These are phyloP conservation scores for Caradrina kadenii DNA, from an alignment of 2,888 invertebrate species.

Conservation along the genomic window DNA sequence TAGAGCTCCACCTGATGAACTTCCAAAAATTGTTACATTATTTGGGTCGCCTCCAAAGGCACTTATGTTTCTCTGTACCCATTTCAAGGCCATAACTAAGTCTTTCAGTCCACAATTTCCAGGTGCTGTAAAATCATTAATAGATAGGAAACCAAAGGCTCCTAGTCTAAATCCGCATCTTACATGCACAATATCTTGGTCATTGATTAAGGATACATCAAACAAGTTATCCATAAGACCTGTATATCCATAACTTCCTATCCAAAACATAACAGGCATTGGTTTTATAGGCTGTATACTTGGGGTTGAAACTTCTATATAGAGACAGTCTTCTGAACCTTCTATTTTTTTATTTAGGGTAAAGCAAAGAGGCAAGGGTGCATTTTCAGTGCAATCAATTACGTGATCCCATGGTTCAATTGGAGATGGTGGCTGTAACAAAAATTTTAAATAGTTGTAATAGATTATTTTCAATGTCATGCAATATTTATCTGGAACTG, in stretches of 20 bases:
- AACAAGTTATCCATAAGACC: conserved; percentile 74
- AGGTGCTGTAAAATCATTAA: conserved; percentile 83
- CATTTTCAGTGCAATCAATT: conserved; percentile 78
- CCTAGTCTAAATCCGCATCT: conserved; percentile 86
- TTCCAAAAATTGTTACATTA: conserved; percentile 88
- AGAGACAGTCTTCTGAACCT: conserved; percentile 87
- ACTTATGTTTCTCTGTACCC: conserved; percentile 84
- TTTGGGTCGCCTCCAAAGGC: conserved; percentile 85
- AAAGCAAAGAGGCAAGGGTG: conserved; percentile 65
- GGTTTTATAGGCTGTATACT: conserved; percentile 75
- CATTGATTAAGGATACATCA: conserved; percentile 79
- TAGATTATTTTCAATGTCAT: no score
- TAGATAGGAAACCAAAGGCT: conserved; percentile 86
- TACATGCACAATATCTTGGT: conserved; percentile 81
- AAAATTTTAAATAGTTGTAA: background rate
- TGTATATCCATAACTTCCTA: conserved; percentile 81
- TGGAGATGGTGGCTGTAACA: conserved; percentile 81
- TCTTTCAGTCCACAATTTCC: conserved; percentile 88
- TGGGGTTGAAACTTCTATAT: conserved; percentile 81
- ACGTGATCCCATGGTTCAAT: conserved; percentile 75
- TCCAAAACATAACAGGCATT: conserved; percentile 89
- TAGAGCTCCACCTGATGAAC: conserved; percentile 84
- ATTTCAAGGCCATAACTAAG: conserved; percentile 83
- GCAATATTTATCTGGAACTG: no score
- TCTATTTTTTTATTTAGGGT: conserved; percentile 46